A percentile compares a stretch with the other conserved stretches of the same genome.
phyloP scores from a whole-genome alignment of 2,113 vertebrate species.

The Zosterops lateralis region DNA sequence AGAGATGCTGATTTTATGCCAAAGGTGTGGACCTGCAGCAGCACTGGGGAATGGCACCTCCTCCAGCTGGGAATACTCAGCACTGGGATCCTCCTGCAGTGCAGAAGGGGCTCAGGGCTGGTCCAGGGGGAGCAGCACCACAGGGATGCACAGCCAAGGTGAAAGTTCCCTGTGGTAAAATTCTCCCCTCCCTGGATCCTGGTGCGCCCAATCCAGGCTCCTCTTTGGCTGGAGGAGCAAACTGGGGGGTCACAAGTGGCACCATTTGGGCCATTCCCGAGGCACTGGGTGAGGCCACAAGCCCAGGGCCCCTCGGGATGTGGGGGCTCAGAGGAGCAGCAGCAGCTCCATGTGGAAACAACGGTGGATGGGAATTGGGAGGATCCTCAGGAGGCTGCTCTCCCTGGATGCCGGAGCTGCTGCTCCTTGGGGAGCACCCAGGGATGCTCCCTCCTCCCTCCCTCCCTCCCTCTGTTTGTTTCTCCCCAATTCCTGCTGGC shows the following conservation, averaged over 20 bases:
- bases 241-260: accelerated
- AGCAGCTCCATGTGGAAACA: accelerated
- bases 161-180: not conserved
- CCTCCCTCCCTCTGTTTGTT: not conserved
- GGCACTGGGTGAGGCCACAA: not conserved
- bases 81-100: accelerated
- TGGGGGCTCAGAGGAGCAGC: accelerated
- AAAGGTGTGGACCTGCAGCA: not conserved
- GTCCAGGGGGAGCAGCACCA: accelerated
- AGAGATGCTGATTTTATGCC: not conserved
- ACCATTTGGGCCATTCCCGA: accelerated
- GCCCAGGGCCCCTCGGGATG: accelerated
- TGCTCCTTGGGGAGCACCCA: not conserved
- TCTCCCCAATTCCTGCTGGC: not conserved
- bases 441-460: not conserved
- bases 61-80: accelerated
- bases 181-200: not conserved
- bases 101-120: not conserved
- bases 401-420: not conserved
- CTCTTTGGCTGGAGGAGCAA: not conserved
- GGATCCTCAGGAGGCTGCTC: not conserved
- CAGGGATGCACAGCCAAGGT: accelerated
- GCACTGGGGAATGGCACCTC: not conserved
- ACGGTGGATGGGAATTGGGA: accelerated
- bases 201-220: not conserved